Conservation (phyloP, 2,888 invertebrate genomes). For the Trissonchulus latispiculum region DNA sequence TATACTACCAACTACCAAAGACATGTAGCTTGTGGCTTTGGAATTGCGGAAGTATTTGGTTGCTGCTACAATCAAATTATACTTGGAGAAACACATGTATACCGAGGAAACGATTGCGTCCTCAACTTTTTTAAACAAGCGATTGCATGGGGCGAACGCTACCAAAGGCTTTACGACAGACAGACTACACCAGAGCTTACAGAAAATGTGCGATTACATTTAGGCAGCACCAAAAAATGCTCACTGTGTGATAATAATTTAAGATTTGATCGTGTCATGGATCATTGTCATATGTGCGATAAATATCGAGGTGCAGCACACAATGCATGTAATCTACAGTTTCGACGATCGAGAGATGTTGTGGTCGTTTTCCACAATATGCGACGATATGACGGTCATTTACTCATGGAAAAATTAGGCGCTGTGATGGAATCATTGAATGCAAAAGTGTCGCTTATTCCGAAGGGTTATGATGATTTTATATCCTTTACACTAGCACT, state of each 20-base stretch:
- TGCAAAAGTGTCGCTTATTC: no score
- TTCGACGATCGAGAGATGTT: not conserved
- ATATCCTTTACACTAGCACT: no score
- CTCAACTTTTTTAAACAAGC: no score
- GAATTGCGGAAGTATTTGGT: constrained; percentile 1
- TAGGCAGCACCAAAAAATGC: not conserved
- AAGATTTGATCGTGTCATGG: not conserved
- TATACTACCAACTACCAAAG: not conserved
- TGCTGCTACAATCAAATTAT: not conserved
- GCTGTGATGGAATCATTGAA: not conserved
- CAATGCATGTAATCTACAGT: not conserved
- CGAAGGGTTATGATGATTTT: no score
- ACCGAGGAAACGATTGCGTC: no score
- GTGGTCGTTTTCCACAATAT: no score
- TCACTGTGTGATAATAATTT: not conserved
- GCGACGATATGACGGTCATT: no score
- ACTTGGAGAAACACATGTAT: not conserved
- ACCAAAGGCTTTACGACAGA: no score
- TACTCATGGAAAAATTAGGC: no score
- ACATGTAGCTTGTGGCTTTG: not conserved
- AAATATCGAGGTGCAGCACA: not conserved
- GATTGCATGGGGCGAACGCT: no score
- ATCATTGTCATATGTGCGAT: not conserved
- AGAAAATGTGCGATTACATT: no score
- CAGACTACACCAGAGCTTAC: no score